phyloP scores from a whole-genome alignment of 2,888 invertebrate species.

The Proisotoma minuta region DNA sequence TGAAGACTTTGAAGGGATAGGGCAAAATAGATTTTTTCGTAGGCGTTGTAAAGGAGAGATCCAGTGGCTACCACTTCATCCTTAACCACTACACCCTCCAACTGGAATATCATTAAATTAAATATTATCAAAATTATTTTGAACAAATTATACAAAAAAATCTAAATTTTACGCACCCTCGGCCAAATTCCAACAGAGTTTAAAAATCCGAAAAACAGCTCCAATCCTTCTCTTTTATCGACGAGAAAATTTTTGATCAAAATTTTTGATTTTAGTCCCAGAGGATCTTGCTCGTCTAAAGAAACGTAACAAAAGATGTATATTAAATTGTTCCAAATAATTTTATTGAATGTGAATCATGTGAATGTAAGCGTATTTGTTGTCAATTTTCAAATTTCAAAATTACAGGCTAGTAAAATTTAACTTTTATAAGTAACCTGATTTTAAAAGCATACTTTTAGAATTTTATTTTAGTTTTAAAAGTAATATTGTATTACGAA shows the following conservation, averaged over 20 bases:
- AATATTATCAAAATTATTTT: neutral
- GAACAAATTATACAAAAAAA: constrained; percentile 7
- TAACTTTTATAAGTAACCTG: too few relatives aligned
- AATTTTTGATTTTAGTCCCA: constrained; percentile 48
- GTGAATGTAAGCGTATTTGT: too few relatives aligned
- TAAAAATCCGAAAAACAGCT: constrained; percentile 71
- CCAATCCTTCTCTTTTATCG: constrained; percentile 78
- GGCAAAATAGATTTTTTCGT: constrained; percentile 74
- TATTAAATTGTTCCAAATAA: too few relatives aligned
- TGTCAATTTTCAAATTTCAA: too few relatives aligned
- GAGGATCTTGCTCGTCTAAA: constrained; percentile 31
- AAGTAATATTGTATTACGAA: too few relatives aligned
- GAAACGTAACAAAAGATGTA: neutral
- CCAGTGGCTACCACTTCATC: constrained; percentile 57
- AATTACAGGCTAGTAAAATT: too few relatives aligned
- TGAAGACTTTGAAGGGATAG: constrained; percentile 65
- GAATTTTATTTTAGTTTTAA: too few relatives aligned
- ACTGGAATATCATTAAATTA: constrained; percentile 48
- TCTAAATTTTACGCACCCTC: constrained; percentile 22
- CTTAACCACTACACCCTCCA: constrained; percentile 54
- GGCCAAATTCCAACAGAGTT: constrained; percentile 29
- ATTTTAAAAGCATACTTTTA: too few relatives aligned
- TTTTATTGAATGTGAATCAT: too few relatives aligned
- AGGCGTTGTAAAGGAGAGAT: constrained; percentile 64
- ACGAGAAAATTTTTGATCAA: constrained; percentile 78